These are phyloP conservation scores for Helicoverpa armigera DNA, from an alignment of 1,140 invertebrate genomes.

Conservation along the genomic window DNA sequence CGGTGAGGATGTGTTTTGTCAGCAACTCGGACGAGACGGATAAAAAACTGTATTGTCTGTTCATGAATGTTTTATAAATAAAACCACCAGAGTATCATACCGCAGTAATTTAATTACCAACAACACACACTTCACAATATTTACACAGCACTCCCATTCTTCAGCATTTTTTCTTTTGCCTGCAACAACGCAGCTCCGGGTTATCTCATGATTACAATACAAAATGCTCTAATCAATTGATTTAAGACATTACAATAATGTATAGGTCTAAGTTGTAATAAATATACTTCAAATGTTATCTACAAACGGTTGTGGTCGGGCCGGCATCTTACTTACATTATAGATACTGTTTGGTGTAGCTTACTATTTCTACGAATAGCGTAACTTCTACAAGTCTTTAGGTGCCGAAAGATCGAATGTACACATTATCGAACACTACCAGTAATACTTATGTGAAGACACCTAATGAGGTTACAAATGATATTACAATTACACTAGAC, in stretches of 20 bases:
- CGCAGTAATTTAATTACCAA: conserved; percentile 56
- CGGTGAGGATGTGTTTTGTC: too few species aligned
- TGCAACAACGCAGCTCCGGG: neutral
- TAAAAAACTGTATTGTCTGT: too few species aligned
- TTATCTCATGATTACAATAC: conserved; percentile 1
- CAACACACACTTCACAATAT: conserved; percentile 50
- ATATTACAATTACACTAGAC: neutral
- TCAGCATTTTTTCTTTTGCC: neutral
- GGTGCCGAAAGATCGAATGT: neutral
- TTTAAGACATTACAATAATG: neutral
- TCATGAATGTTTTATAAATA: conserved; percentile 16
- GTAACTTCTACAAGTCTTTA: conserved; percentile 19
- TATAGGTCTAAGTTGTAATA: conserved; percentile 9
- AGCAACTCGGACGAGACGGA: too few species aligned
- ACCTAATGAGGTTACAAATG: neutral
- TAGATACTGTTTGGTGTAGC: conserved; percentile 17
- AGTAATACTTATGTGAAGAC: conserved; percentile 14
- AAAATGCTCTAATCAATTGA: conserved; percentile 30
- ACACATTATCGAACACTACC: conserved; percentile 7
- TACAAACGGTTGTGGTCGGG: conserved; percentile 6
- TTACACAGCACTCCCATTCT: conserved; percentile 46
- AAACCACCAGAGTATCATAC: conserved; percentile 41
- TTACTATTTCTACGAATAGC: conserved; percentile 35
- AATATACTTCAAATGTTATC: neutral
- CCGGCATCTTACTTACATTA: conserved; percentile 31